These are phyloP conservation scores for Trichonephila inaurata DNA, from an alignment of 1,140 invertebrate genomes.

Conservation along the genomic window DNA sequence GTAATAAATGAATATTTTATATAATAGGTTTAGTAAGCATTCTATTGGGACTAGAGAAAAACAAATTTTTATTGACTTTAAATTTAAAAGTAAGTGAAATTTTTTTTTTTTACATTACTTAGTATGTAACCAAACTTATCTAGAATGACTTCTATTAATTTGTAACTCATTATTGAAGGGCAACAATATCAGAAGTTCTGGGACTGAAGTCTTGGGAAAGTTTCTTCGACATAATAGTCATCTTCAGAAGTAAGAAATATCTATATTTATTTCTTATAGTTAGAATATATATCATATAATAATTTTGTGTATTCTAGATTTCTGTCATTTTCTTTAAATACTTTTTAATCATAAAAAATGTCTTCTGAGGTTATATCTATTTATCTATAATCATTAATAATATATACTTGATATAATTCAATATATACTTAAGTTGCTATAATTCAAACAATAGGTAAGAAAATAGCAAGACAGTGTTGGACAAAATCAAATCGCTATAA, in stretches of 20 bases:
- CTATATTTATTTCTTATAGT: no score
- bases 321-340: no score
- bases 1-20: background rate
- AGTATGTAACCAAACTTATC: background rate
- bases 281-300: no score
- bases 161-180: background rate
- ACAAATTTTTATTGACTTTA: conserved; percentile 50
- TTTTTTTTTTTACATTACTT: background rate
- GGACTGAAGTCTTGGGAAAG: conserved; percentile 52
- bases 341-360: no score
- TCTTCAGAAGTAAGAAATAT: conserved; percentile 44
- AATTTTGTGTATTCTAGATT: no score
- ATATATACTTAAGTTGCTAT: no score
- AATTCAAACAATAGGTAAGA: no score
- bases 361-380: no score
- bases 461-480: no score
- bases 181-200: conserved; percentile 59
- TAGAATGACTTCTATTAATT: background rate
- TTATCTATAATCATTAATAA: no score
- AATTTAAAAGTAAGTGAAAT: conserved; percentile 55
- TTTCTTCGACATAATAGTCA: conserved; percentile 59
- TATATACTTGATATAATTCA: no score
- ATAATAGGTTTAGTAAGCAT: conserved; percentile 41
- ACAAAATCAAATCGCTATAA: no score
- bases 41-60: conserved; percentile 53